phyloP scores from a whole-genome alignment of 2,113 vertebrate genomes.

The Elanoides forficatus region DNA sequence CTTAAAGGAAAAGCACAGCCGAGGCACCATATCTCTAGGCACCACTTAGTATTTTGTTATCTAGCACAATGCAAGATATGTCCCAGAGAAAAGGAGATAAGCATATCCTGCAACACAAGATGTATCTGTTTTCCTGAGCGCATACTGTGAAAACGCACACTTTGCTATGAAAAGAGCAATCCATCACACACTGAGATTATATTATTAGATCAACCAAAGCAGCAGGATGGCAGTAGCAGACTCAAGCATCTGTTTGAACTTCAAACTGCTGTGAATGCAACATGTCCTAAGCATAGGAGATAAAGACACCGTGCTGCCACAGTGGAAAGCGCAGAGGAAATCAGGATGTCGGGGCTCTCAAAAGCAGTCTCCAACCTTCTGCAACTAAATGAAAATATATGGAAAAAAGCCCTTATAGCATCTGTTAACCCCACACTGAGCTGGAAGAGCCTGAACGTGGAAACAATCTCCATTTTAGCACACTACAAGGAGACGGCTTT shows the following conservation, averaged over 20 bases:
- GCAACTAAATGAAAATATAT: not conserved
- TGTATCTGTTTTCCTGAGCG: not conserved
- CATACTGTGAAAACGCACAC: not conserved
- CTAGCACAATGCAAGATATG: not conserved
- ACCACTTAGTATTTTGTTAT: conserved; percentile 2
- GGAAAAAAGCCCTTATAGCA: not conserved
- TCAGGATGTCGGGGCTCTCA: not conserved
- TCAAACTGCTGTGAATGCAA: not conserved
- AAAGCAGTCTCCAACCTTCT: not conserved
- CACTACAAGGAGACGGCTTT: not conserved
- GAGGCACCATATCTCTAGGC: not conserved
- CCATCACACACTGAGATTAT: not conserved
- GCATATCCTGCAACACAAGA: not conserved
- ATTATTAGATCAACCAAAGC: not conserved
- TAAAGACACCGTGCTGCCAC: not conserved
- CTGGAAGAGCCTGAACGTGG: not conserved
- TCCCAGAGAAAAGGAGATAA: not conserved
- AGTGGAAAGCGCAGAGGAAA: not conserved
- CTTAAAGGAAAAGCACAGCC: not conserved
- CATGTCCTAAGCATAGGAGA: not conserved
- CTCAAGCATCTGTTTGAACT: not conserved
- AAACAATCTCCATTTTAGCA: not conserved
- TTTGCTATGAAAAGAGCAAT: not conserved
- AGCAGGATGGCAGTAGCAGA: not conserved
- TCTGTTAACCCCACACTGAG: not conserved